Evolutionary conservation across 2,797 vertebrate species (phyloP).

Genomic region (Spheniscus humboldti): DNA sequence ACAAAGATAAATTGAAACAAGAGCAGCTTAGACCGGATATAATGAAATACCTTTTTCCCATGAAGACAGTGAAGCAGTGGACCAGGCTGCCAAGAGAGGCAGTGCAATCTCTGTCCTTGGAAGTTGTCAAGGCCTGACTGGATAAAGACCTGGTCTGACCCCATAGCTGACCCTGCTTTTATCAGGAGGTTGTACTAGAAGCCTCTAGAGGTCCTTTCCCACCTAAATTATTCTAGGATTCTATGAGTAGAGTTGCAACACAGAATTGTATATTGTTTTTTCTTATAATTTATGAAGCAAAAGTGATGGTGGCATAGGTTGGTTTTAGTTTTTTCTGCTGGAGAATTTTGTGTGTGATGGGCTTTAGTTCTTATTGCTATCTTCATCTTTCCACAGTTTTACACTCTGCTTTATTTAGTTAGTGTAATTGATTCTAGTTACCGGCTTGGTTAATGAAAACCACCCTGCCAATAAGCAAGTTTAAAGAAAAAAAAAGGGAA

Average conservation of each 20-base stretch:
- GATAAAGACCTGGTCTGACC: background rate
- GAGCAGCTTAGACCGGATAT: background rate
- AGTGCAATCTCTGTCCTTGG: background rate
- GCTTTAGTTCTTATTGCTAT: background rate
- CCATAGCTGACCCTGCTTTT: background rate
- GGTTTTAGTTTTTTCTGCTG: background rate
- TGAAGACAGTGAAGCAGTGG: background rate
- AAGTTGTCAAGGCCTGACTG: background rate
- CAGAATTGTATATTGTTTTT: background rate
- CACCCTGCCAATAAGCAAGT: background rate
- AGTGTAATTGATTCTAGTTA: background rate
- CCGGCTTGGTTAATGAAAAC: background rate
- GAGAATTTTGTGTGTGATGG: background rate
- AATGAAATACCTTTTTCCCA: background rate
- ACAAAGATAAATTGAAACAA: background rate
- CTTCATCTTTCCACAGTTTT: background rate
- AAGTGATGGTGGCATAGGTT: background rate
- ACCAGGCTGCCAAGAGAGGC: background rate
- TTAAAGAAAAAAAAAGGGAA: background rate
- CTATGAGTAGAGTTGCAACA: background rate
- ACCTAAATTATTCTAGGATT: background rate
- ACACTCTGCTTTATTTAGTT: background rate
- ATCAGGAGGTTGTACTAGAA: background rate
- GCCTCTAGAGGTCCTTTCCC: background rate
- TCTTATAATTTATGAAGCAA: background rate